phyloP scores from a whole-genome alignment of 2,113 vertebrate genomes.

The Oreamnos americanus region DNA sequence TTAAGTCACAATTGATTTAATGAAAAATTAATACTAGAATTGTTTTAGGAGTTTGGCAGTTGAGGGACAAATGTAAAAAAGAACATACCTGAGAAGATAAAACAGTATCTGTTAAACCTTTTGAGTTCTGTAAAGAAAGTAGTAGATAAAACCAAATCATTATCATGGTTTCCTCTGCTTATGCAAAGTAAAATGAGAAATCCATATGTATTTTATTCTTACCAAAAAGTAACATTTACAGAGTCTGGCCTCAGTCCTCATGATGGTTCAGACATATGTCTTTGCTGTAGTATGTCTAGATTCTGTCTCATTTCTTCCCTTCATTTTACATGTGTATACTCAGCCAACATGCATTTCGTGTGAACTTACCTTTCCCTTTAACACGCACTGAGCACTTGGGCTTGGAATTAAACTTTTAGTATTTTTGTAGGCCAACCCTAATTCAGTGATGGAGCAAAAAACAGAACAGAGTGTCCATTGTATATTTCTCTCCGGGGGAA shows the following conservation, averaged over 20 bases:
- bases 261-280: conserved; percentile 46
- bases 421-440: conserved; percentile 37
- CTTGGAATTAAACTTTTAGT: conserved; percentile 3
- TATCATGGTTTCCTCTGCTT: neutral
- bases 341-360: neutral
- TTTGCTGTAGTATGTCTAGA: conserved; percentile 40
- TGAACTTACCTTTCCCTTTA: neutral
- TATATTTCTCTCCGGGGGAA: conserved; percentile 5
- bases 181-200: conserved; percentile 32
- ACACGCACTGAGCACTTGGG: neutral
- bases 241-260: conserved; percentile 26
- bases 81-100: neutral
- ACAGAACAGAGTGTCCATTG: conserved; percentile 37
- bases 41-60: neutral
- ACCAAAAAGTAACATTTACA: conserved; percentile 25
- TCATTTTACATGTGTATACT: neutral
- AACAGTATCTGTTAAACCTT: neutral
- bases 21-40: neutral
- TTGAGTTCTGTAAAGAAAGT: neutral
- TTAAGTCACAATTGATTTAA: neutral
- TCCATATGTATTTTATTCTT: conserved; percentile 39
- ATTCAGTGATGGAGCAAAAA: conserved; percentile 20
- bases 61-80: neutral
- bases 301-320: conserved; percentile 1
- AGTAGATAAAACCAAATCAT: neutral